phyloP scores from a whole-genome alignment of 2,888 invertebrate genomes.

The Lochmaea capreae region DNA sequence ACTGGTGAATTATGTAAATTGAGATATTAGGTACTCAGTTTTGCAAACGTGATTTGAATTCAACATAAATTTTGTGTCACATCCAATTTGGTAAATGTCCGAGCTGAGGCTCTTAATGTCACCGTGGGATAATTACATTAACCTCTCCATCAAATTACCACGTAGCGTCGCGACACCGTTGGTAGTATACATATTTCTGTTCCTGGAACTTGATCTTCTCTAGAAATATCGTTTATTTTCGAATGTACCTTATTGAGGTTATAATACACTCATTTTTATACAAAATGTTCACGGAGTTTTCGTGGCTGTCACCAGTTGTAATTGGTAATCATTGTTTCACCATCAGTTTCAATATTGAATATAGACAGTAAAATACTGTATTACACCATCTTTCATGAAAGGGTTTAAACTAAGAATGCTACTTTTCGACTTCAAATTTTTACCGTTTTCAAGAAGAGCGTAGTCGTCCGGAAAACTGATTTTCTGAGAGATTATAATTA shows the following conservation, averaged over 20 bases:
- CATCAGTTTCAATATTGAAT: too few species aligned
- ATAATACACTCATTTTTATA: not conserved
- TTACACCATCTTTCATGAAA: too few species aligned
- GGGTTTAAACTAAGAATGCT: too few species aligned
- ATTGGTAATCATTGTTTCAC: too few species aligned
- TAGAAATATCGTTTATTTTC: not conserved
- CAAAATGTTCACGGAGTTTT: too few species aligned
- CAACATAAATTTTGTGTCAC: constrained; percentile 27
- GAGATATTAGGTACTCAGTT: constrained; percentile 15
- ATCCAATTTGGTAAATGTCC: constrained; percentile 34
- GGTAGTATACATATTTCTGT: constrained; percentile 17
- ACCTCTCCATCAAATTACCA: constrained; percentile 36
- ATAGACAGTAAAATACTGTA: too few species aligned
- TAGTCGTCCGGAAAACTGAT: too few species aligned
- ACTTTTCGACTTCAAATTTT: too few species aligned
- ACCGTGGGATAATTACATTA: constrained; percentile 36
- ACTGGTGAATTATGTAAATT: constrained; percentile 23
- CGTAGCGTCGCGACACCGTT: constrained; percentile 24
- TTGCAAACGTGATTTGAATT: constrained; percentile 36
- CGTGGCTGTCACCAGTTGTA: too few species aligned
- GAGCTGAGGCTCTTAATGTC: constrained; percentile 29
- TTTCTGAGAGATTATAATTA: too few species aligned
- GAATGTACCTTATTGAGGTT: not conserved
- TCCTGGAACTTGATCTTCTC: not conserved
- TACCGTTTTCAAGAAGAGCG: too few species aligned